A percentile compares a stretch with the other conserved stretches of the same genome.
These are phyloP conservation scores for Samia ricini DNA, from an alignment of 1,140 invertebrate genomes.

Conservation along the genomic window DNA sequence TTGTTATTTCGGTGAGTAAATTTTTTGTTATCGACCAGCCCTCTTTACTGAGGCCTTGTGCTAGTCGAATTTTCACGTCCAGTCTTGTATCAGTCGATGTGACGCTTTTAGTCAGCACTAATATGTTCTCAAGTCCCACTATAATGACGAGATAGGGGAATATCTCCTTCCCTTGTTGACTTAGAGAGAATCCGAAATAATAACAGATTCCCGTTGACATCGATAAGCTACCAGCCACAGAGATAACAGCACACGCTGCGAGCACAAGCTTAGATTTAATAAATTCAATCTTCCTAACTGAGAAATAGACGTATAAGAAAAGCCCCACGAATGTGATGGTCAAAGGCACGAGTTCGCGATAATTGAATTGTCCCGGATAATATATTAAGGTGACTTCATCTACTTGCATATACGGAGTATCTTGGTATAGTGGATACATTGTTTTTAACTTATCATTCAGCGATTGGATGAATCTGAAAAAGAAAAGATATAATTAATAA, in stretches of 20 bases:
- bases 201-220: slow-evolving; percentile 97
- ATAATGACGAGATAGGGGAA: slow-evolving; percentile 97
- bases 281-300: slow-evolving; percentile 95
- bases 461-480: slow-evolving; percentile 86
- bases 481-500: neutral
- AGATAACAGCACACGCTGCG: slow-evolving; percentile 92
- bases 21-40: slow-evolving; percentile 98
- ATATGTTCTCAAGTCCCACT: slow-evolving; percentile 96
- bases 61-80: slow-evolving; percentile 95
- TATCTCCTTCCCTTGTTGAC: slow-evolving; percentile 88
- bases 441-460: slow-evolving; percentile 83
- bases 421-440: slow-evolving; percentile 85
- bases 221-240: slow-evolving; percentile 91
- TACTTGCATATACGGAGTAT: slow-evolving; percentile 42
- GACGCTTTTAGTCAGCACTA: slow-evolving; percentile 96
- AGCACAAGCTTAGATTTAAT: slow-evolving; percentile 95
- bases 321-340: slow-evolving; percentile 90
- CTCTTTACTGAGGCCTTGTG: slow-evolving; percentile 95
- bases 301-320: slow-evolving; percentile 96
- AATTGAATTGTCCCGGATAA: slow-evolving; percentile 92
- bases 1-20: slow-evolving; percentile 93
- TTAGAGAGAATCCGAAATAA: slow-evolving; percentile 91
- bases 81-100: slow-evolving; percentile 94
- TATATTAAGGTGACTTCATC: slow-evolving; percentile 86
- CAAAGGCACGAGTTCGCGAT: slow-evolving; percentile 91